phyloP scores from a whole-genome alignment of 1,140 invertebrate species.

The Papilio glaucus region DNA sequence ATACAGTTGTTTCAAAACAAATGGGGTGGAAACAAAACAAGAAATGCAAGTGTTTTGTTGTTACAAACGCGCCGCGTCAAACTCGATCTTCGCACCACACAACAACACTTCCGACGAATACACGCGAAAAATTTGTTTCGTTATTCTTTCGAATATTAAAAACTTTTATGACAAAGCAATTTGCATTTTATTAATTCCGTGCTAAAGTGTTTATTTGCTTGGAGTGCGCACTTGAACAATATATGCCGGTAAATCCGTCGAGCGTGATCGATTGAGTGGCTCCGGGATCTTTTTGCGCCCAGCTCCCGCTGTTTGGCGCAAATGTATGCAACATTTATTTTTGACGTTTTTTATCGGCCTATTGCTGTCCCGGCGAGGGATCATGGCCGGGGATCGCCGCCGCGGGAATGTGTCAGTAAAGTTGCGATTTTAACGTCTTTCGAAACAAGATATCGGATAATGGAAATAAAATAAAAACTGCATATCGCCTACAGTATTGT shows the following conservation, averaged over 20 bases:
- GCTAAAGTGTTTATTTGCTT: slow-evolving; percentile 32
- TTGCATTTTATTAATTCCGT: slow-evolving; percentile 11
- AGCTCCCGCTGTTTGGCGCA: slow-evolving; percentile 38
- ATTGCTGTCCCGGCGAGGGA: slow-evolving; percentile 29
- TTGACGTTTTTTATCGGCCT: slow-evolving; percentile 37
- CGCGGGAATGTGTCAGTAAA: slow-evolving; percentile 31
- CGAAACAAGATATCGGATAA: slow-evolving; percentile 37
- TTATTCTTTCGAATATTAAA: slow-evolving; percentile 16
- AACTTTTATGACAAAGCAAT: slow-evolving; percentile 1
- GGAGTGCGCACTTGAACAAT: slow-evolving; percentile 12
- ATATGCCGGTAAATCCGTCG: slow-evolving; percentile 36
- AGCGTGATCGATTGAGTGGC: slow-evolving; percentile 38
- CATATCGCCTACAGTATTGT: slow-evolving; percentile 18
- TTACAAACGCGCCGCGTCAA: slow-evolving; percentile 7
- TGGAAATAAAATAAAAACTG: slow-evolving; percentile 32
- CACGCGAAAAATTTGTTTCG: slow-evolving; percentile 29
- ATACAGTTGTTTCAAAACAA: slow-evolving; percentile 28
- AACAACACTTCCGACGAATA: slow-evolving; percentile 25
- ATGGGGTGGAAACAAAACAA: slow-evolving; percentile 26
- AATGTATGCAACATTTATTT: slow-evolving; percentile 37
- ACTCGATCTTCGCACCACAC: slow-evolving; percentile 29
- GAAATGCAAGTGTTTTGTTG: slow-evolving; percentile 11
- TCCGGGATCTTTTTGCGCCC: slow-evolving; percentile 32
- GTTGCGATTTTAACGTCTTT: slow-evolving; percentile 31
- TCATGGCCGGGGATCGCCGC: slow-evolving; percentile 20